phyloP scores from a whole-genome alignment of 2,888 invertebrate genomes.

The Leptogaster cylindrica region DNA sequence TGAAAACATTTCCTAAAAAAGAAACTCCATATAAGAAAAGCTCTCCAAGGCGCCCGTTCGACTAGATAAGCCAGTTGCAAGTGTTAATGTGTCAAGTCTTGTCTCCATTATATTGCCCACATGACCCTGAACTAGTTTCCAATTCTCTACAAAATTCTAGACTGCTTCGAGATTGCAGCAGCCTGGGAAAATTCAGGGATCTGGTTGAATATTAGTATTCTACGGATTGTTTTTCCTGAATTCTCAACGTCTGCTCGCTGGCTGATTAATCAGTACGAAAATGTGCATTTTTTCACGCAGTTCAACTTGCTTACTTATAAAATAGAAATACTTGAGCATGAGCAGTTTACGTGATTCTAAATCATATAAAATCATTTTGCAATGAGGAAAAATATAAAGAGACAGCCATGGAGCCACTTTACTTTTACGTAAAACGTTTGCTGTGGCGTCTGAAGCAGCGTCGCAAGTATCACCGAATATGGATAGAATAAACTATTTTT shows the following conservation, averaged over 20 bases:
- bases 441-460: too few relatives aligned
- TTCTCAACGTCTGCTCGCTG: not conserved
- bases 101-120: not conserved
- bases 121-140: slow-evolving; percentile 19
- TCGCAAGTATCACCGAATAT: too few relatives aligned
- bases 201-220: not conserved
- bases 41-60: not conserved
- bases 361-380: not conserved
- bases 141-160: slow-evolving; percentile 29
- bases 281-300: slow-evolving; percentile 7
- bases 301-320: not conserved
- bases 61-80: not conserved
- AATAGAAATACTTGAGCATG: too few relatives aligned
- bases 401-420: too few relatives aligned
- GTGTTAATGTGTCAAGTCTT: not conserved
- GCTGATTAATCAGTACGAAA: too few relatives aligned
- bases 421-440: too few relatives aligned
- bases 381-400: not conserved
- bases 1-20: not conserved
- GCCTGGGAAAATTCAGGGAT: slow-evolving; percentile 2
- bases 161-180: not conserved
- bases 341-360: not conserved
- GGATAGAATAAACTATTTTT: slow-evolving; percentile 13
- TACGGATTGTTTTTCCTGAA: too few relatives aligned
- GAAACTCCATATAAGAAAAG: not conserved